A percentile compares a stretch with the other conserved stretches of the same genome.
These are phyloP conservation scores for Tricholauxania praeusta DNA, from an alignment of 2,888 invertebrate genomes.

Conservation along the genomic window DNA sequence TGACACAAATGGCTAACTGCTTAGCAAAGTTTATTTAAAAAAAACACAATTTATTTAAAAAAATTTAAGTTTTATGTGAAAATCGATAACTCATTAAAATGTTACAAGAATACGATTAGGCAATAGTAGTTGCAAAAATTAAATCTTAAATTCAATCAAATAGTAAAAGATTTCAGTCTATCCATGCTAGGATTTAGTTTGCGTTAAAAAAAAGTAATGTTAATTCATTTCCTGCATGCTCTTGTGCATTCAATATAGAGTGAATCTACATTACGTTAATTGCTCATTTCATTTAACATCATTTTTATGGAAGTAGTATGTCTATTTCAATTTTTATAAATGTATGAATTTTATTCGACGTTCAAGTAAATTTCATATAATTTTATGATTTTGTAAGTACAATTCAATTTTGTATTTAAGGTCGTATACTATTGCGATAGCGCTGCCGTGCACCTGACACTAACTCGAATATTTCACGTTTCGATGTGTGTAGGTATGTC, in stretches of 20 bases:
- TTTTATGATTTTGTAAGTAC: not conserved
- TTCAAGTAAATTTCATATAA: not conserved
- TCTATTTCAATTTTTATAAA: not conserved
- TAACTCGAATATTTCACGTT: constrained; percentile 85
- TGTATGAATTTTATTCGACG: not conserved
- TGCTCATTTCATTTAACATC: too few relatives aligned
- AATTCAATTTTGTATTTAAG: too few relatives aligned
- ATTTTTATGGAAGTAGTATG: not conserved
- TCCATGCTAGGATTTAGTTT: too few relatives aligned
- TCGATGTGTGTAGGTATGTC: constrained; percentile 75
- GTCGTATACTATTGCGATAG: constrained; percentile 86
- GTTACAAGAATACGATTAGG: constrained; percentile 52
- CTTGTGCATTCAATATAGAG: too few relatives aligned
- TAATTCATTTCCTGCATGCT: too few relatives aligned
- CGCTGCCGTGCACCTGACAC: constrained; percentile 91
- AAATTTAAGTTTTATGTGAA: constrained; percentile 58
- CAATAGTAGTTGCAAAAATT: constrained; percentile 16
- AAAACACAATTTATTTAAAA: constrained; percentile 85
- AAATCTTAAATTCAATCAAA: too few relatives aligned
- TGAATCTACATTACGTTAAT: too few relatives aligned
- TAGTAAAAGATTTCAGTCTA: too few relatives aligned
- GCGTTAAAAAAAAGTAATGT: too few relatives aligned
- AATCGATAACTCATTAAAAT: constrained; percentile 62
- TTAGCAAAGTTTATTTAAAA: constrained; percentile 90
- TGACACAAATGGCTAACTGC: constrained; percentile 82